Evolutionary conservation across 2,113 vertebrate species (phyloP).

Genomic region (Anoura caudifer): DNA sequence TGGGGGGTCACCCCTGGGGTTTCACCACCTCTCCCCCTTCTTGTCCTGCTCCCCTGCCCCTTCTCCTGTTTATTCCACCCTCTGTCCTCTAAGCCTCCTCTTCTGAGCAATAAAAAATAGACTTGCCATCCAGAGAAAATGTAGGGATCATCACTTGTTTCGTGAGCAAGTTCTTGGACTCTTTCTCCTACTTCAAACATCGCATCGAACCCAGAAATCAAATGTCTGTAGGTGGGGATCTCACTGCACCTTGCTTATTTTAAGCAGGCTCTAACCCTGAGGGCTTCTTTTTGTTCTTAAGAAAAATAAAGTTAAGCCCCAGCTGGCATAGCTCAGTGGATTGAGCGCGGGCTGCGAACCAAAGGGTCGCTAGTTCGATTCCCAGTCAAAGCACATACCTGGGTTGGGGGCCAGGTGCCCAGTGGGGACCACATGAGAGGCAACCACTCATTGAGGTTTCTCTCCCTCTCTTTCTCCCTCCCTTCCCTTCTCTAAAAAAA

Average conservation of each 20-base stretch:
- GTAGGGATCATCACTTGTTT: not conserved
- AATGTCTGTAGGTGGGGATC: not conserved
- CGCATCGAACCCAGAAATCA: not conserved
- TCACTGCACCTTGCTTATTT: not conserved
- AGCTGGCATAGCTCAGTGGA: too few relatives aligned
- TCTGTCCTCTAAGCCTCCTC: not conserved
- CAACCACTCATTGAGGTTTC: too few relatives aligned
- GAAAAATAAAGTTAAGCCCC: not conserved
- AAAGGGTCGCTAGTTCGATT: too few relatives aligned
- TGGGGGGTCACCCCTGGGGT: rapidly evolving
- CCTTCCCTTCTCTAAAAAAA: too few relatives aligned
- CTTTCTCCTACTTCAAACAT: not conserved
- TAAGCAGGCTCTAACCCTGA: too few relatives aligned
- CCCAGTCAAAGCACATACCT: too few relatives aligned
- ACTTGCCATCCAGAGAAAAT: not conserved
- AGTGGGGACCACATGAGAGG: too few relatives aligned
- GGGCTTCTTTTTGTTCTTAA: not conserved
- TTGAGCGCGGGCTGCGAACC: too few relatives aligned
- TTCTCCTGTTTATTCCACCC: not conserved
- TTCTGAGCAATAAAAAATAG: not conserved
- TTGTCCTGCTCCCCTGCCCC: not conserved
- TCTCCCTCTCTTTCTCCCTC: too few relatives aligned
- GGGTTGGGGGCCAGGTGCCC: too few relatives aligned
- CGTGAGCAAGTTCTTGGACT: not conserved
- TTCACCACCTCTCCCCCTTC: not conserved